These are phyloP conservation scores for Todiramphus saurophagus DNA, from an alignment of 2,113 vertebrate genomes.

Conservation along the genomic window DNA sequence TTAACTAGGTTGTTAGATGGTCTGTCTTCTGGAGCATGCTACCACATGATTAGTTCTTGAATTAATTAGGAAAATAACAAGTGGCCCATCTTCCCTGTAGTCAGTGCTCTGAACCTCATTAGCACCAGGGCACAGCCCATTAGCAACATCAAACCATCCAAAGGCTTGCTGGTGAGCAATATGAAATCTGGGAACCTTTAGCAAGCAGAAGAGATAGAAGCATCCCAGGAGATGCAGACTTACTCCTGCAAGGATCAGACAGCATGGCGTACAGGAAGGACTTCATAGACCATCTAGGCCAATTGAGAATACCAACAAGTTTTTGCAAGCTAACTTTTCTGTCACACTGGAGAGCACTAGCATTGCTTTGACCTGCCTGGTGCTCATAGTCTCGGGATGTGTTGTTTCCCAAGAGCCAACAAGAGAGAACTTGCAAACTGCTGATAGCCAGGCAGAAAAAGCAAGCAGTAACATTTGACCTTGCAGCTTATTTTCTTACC, in stretches of 20 bases:
- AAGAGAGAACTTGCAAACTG: slow-evolving; percentile 25
- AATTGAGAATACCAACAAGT: background rate
- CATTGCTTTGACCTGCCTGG: background rate
- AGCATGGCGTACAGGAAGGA: rapidly evolving
- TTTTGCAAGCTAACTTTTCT: background rate
- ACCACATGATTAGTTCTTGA: slow-evolving; percentile 25
- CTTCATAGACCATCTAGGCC: background rate
- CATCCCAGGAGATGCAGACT: background rate
- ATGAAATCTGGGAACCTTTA: background rate
- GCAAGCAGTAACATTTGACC: background rate
- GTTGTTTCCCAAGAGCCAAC: background rate
- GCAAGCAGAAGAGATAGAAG: background rate
- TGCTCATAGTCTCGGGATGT: background rate
- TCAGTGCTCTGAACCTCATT: slow-evolving; percentile 28
- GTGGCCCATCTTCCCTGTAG: background rate
- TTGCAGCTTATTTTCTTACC: background rate
- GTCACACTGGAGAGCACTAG: background rate
- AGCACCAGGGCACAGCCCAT: background rate
- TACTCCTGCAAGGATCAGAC: rapidly evolving
- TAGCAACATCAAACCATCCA: background rate
- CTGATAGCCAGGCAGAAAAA: slow-evolving; percentile 8
- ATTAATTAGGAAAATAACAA: slow-evolving; percentile 50
- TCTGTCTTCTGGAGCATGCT: background rate
- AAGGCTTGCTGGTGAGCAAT: background rate
- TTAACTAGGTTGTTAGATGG: background rate